Evolutionary conservation across 2,113 vertebrate genomes (phyloP).

Genomic region (Campylomormyrus tamandua): DNA sequence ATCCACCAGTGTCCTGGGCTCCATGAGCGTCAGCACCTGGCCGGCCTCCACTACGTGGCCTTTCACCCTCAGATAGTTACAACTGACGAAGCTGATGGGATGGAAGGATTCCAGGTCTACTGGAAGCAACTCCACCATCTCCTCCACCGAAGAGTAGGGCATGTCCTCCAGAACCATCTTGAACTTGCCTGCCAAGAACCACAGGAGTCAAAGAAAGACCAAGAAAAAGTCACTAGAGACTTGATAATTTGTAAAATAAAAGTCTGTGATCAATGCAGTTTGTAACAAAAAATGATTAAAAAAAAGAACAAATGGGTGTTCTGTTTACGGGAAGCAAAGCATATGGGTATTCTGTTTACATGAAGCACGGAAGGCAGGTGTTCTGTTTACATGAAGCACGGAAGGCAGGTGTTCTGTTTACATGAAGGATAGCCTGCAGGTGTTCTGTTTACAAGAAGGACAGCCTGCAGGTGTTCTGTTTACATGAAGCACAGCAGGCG

Average conservation of each 20-base stretch:
- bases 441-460: neutral
- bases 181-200: constrained; percentile 63
- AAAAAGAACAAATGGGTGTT: neutral
- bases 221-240: neutral
- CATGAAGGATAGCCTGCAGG: neutral
- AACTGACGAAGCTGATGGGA: constrained; percentile 57
- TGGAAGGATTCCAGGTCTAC: constrained; percentile 34
- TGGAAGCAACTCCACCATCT: constrained; percentile 50
- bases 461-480: neutral
- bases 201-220: neutral
- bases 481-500: no score
- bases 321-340: neutral
- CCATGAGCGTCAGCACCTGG: constrained; percentile 45
- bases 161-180: constrained; percentile 46
- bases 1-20: neutral
- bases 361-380: neutral
- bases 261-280: neutral
- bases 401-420: neutral
- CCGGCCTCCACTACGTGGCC: constrained; percentile 39
- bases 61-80: constrained; percentile 42
- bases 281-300: neutral
- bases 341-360: neutral
- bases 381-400: neutral
- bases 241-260: neutral
- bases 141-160: constrained; percentile 46